Percentiles rank a stretch among this genome's conserved stretches.
Evolutionary conservation across 2,888 invertebrate species (phyloP).

Genomic region (Limenitis camilla): DNA sequence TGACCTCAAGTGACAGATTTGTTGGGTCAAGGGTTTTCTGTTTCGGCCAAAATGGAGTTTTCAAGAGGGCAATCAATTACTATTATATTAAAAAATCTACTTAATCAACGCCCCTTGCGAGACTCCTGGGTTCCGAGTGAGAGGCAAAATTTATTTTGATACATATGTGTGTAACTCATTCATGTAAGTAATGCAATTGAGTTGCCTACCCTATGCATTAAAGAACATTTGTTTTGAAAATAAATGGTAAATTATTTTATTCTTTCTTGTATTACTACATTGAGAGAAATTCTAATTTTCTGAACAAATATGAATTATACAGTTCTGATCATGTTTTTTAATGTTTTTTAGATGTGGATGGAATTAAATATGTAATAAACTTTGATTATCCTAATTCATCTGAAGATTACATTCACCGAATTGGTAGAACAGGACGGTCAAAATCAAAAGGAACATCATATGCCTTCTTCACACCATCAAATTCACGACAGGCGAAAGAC

Average conservation of each 20-base stretch:
- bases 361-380: constrained; percentile 96
- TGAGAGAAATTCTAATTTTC: background rate
- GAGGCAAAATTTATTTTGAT: constrained; percentile 64
- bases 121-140: constrained; percentile 74
- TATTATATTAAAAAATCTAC: constrained; percentile 35
- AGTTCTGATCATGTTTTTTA: background rate
- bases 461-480: constrained; percentile 94
- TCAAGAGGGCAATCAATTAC: constrained; percentile 56
- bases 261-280: constrained; percentile 24
- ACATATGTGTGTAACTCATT: constrained; percentile 64
- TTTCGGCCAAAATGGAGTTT: constrained; percentile 72
- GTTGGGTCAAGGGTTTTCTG: constrained; percentile 75
- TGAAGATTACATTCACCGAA: constrained; percentile 96
- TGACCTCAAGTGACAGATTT: constrained; percentile 68
- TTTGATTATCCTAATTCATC: constrained; percentile 97
- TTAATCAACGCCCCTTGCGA: constrained; percentile 53
- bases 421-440: constrained; percentile 93
- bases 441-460: constrained; percentile 93
- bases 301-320: background rate
- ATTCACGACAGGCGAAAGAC: constrained; percentile 90
- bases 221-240: constrained; percentile 17
- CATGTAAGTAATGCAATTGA: constrained; percentile 69
- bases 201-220: constrained; percentile 53
- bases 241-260: constrained; percentile 6
- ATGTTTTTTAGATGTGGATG: constrained; percentile 88